A percentile compares a stretch with the other conserved stretches of the same genome.
These are phyloP conservation scores for Palythoa caribaeorum DNA, from an alignment of 92 coral and sea anemone genomes.

Conservation along the genomic window DNA sequence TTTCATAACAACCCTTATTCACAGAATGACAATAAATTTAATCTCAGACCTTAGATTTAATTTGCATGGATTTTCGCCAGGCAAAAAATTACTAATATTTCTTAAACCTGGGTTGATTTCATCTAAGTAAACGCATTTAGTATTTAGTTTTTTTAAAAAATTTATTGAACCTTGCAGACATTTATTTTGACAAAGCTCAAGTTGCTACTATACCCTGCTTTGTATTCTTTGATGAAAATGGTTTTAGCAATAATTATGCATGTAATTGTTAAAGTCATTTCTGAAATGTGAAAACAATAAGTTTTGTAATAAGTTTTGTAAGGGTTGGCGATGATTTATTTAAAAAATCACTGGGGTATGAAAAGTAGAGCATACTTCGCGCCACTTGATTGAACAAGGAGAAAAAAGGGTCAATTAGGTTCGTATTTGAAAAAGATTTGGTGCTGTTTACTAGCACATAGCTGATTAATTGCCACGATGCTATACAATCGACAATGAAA, in stretches of 20 bases:
- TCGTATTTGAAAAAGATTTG: neutral
- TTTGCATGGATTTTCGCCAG: no score
- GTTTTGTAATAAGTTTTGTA: neutral
- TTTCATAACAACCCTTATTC: neutral
- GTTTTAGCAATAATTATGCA: neutral
- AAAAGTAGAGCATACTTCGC: neutral
- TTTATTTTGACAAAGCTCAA: neutral
- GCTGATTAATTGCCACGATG: neutral
- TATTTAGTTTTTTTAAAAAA: no score
- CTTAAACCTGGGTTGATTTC: no score
- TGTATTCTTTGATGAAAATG: neutral
- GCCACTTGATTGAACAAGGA: constrained; percentile 11
- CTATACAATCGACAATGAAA: neutral
- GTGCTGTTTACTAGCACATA: neutral
- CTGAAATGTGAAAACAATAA: neutral
- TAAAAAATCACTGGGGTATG: neutral
- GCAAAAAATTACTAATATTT: no score
- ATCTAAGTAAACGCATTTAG: no score
- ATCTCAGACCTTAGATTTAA: no score
- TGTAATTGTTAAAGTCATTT: neutral
- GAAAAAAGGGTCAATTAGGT: neutral
- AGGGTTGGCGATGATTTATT: neutral
- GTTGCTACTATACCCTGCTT: neutral
- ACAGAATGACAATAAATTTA: neutral
- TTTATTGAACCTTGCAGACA: neutral